A percentile compares a stretch with the other conserved stretches of the same genome.
Evolutionary conservation across 2,888 invertebrate species (phyloP).

Genomic region (Leucophora obtusa): DNA sequence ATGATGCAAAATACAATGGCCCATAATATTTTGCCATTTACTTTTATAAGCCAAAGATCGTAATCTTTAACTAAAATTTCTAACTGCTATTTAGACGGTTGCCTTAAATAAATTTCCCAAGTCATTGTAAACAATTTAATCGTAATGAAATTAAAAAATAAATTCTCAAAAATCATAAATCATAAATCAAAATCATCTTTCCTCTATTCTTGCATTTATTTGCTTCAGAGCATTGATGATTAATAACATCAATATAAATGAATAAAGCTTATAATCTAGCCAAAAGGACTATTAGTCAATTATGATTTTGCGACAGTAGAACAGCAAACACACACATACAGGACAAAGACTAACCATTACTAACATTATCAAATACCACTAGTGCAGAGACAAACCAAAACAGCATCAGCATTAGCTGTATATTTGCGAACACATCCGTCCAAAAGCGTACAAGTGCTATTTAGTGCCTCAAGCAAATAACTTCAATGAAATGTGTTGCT

Average conservation of each 20-base stretch:
- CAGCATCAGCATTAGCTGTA: neutral
- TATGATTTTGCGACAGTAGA: constrained; percentile 38
- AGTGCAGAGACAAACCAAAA: neutral
- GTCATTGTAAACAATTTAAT: constrained; percentile 23
- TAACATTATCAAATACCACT: neutral
- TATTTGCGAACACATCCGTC: neutral
- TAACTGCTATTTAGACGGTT: too few relatives aligned
- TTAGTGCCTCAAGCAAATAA: constrained; percentile 17
- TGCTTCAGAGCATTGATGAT: constrained; percentile 38
- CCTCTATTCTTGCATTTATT: constrained; percentile 4
- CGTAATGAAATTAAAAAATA: constrained; percentile 28
- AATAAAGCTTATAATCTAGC: constrained; percentile 53
- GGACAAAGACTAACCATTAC: neutral
- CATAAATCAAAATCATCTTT: constrained; percentile 34
- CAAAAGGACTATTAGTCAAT: constrained; percentile 62
- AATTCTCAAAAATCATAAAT: constrained; percentile 20
- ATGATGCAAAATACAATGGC: too few relatives aligned
- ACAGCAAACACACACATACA: neutral
- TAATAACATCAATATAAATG: constrained; percentile 55
- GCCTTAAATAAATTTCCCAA: neutral
- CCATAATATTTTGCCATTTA: too few relatives aligned
- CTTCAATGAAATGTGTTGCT: neutral
- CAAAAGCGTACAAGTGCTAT: neutral
- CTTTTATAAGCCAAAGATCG: too few relatives aligned
- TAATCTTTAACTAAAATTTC: too few relatives aligned